A percentile compares a stretch with the other conserved stretches of the same genome.
Conservation (phyloP, 2,797 vertebrate species). For the Chelmon rostratus region DNA sequence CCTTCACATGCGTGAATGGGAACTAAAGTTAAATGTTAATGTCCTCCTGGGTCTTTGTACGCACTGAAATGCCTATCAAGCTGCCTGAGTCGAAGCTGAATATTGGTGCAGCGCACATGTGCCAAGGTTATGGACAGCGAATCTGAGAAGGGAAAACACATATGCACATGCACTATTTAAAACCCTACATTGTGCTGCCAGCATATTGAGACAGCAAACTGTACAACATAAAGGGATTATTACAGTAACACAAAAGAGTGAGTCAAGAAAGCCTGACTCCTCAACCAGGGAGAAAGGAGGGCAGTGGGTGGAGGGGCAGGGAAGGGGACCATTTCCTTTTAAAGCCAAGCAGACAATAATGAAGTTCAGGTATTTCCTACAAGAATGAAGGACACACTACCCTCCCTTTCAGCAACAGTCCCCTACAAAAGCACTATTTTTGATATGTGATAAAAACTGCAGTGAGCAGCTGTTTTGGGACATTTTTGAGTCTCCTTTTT, state of each 20-base stretch:
- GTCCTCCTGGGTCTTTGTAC: slow-evolving; percentile 64
- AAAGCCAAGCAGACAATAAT: slow-evolving; percentile 55
- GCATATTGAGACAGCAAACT: slow-evolving; percentile 73
- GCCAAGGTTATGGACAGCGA: slow-evolving; percentile 78
- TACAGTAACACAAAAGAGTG: slow-evolving; percentile 54
- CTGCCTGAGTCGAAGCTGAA: slow-evolving; percentile 40
- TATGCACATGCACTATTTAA: slow-evolving; percentile 68
- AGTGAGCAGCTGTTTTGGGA: too few species aligned
- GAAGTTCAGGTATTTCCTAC: slow-evolving; percentile 67
- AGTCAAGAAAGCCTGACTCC: slow-evolving; percentile 59
- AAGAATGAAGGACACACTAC: slow-evolving; percentile 67
- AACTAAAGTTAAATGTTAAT: slow-evolving; percentile 77
- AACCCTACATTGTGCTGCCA: slow-evolving; percentile 68
- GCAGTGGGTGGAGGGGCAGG: background rate
- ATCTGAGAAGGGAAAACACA: slow-evolving; percentile 51
- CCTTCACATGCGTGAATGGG: slow-evolving; percentile 74
- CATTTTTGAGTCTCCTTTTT: too few species aligned
- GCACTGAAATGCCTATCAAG: slow-evolving; percentile 63
- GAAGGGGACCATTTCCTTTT: slow-evolving; percentile 53
- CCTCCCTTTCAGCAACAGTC: slow-evolving; percentile 38
- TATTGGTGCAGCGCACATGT: slow-evolving; percentile 49
- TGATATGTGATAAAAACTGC: too few species aligned
- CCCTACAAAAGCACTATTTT: too few species aligned
- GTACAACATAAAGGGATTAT: slow-evolving; percentile 67
- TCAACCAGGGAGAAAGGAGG: slow-evolving; percentile 32